Evolutionary conservation across 2,888 invertebrate species (phyloP).

Genomic region (Chloromyia formosa): DNA sequence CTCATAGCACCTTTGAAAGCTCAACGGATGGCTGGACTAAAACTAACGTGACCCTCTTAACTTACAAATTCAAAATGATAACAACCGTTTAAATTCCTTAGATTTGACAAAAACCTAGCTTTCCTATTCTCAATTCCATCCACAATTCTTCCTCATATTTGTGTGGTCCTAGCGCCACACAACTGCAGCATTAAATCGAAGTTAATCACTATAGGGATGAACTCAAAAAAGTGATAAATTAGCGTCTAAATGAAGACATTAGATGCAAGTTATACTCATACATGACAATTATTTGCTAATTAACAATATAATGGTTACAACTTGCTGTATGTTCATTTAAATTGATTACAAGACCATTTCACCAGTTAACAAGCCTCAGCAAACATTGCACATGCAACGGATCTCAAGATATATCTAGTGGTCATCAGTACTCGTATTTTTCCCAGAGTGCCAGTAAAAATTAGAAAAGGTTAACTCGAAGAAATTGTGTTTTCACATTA

Average conservation of each 20-base stretch:
- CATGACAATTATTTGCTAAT: slow-evolving; percentile 44
- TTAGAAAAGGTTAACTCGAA: slow-evolving; percentile 41
- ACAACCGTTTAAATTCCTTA: too few relatives aligned
- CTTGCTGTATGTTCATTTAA: slow-evolving; percentile 34
- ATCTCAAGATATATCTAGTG: not conserved
- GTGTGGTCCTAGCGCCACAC: not conserved
- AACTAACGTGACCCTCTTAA: too few relatives aligned
- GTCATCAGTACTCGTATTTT: not conserved
- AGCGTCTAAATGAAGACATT: slow-evolving; percentile 38
- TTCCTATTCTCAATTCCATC: too few relatives aligned
- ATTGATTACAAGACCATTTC: slow-evolving; percentile 33
- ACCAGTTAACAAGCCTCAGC: slow-evolving; percentile 20
- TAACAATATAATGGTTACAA: slow-evolving; percentile 35
- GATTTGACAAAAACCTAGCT: too few relatives aligned
- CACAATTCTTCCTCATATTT: not conserved
- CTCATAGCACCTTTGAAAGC: too few relatives aligned
- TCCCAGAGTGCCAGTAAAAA: slow-evolving; percentile 21
- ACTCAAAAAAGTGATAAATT: slow-evolving; percentile 37
- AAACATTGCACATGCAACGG: slow-evolving; percentile 11
- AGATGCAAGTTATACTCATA: slow-evolving; percentile 36
- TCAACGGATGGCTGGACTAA: too few relatives aligned
- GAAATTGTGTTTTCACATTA: slow-evolving; percentile 38
- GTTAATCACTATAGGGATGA: not conserved
- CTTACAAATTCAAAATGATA: too few relatives aligned
- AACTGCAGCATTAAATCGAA: not conserved